Evolutionary conservation across 1,140 invertebrate genomes (phyloP).

Genomic region (Sycophaga agraensis): DNA sequence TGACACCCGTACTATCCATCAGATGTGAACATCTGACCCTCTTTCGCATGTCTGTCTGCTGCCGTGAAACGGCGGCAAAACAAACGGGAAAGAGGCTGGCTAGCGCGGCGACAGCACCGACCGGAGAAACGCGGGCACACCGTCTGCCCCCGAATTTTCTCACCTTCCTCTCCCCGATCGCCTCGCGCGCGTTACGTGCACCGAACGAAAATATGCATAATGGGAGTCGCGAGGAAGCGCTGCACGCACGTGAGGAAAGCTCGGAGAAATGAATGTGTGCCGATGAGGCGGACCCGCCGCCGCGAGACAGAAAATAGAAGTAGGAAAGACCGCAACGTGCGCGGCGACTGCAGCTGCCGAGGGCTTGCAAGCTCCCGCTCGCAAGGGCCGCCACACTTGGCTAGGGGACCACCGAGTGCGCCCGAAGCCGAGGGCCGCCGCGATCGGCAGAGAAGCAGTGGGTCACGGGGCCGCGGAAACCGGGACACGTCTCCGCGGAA

Average conservation of each 20-base stretch:
- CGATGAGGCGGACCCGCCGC: background rate
- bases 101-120: too few species aligned
- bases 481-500: background rate
- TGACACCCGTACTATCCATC: background rate
- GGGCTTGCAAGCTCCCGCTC: background rate
- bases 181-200: too few species aligned
- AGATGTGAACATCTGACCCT: constrained; percentile 12
- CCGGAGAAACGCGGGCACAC: background rate
- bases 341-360: too few species aligned
- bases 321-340: too few species aligned
- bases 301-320: constrained; percentile 21
- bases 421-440: background rate
- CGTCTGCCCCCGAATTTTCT: background rate
- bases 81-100: too few species aligned
- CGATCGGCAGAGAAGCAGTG: background rate
- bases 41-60: background rate
- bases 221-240: background rate
- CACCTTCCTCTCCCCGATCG: background rate
- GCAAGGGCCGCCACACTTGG: background rate
- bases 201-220: background rate
- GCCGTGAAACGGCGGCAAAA: too few species aligned
- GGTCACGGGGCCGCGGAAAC: background rate
- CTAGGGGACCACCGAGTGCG: background rate
- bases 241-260: background rate
- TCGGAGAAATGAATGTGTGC: background rate